Evolutionary conservation across 2,797 vertebrate genomes (phyloP), one percentile per base, ranked within the genome.

Genomic region (Acrossocheilus wenchowensis): DNA sequence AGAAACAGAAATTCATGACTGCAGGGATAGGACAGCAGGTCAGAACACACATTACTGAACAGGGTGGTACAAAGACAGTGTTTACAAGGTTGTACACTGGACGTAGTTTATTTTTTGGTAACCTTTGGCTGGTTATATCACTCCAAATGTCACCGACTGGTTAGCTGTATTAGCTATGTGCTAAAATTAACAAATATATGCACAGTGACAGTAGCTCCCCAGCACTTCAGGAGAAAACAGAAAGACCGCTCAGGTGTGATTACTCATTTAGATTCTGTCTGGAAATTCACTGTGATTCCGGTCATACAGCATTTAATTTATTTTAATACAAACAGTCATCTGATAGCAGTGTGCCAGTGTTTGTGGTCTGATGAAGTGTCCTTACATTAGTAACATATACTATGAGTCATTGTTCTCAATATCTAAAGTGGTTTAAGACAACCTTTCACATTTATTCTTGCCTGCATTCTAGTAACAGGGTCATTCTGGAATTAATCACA

Each of bases 31-130:
- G 15, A 50, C 8, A 23, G 66, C 39, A 62, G 75, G 84, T 34
- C 62, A 81, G 45, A 87, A n/a, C 8, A 71, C 48, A 26, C 82
- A 45, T 30, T 75, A 74, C 57, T 86, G 43, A 66, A 75, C 19
- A 57, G 75, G 81, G 43, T 86, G 68, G 60, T 50, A 71, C 30
- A 68, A 57, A 54, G 41, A 43, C 43, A 1, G 64, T 30, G 68
- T 73, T 81, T 62, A 84, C 62, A 15, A 30, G n/a, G 62, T 85
- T 85, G 62, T 57, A 85, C 39, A 79, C 66, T 71, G 48, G 62
- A 85, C 10, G 11, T 77, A 79, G 57, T 30, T 64, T 9, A 26
- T 72, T 62, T 74, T 83, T 48, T 71, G 5, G n/a, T 52, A 6
- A 41, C 9, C 23, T 14, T 75, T 83, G 72, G 19, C 21, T 75